A percentile compares a stretch with the other conserved stretches of the same genome.
These are phyloP conservation scores for Pseudopleuronectes americanus DNA, from an alignment of 2,797 vertebrate genomes.

Conservation along the genomic window DNA sequence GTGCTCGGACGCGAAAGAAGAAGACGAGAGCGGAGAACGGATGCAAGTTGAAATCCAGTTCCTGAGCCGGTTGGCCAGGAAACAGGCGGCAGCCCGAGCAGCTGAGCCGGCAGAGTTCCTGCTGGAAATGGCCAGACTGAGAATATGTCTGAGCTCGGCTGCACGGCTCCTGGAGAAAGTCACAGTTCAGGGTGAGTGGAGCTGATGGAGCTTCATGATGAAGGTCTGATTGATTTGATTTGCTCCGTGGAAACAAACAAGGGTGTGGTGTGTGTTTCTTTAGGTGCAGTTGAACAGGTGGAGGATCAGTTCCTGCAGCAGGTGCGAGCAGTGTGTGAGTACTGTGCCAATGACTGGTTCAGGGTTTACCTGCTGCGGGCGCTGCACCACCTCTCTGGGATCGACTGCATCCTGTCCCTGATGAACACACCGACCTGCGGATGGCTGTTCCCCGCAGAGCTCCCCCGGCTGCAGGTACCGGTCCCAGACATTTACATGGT, in stretches of 20 bases:
- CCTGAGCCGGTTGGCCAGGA: slow-evolving; percentile 73
- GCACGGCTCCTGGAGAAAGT: slow-evolving; percentile 61
- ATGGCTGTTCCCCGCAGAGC: slow-evolving; percentile 77
- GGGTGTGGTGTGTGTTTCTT: background rate
- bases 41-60: slow-evolving; percentile 57
- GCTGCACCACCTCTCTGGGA: slow-evolving; percentile 59
- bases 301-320: slow-evolving; percentile 62
- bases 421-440: slow-evolving; percentile 58
- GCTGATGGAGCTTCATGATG: too few relatives aligned
- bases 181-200: slow-evolving; percentile 37
- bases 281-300: background rate
- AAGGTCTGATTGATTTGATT: background rate
- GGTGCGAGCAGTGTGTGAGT: slow-evolving; percentile 74
- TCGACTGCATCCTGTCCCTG: slow-evolving; percentile 67
- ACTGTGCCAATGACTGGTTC: slow-evolving; percentile 75
- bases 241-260: background rate
- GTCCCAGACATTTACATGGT: background rate
- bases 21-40: slow-evolving; percentile 12
- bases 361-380: slow-evolving; percentile 80
- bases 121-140: slow-evolving; percentile 71
- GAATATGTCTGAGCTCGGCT: slow-evolving; percentile 69
- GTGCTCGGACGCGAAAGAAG: slow-evolving; percentile 43
- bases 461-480: slow-evolving; percentile 74
- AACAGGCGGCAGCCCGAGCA: slow-evolving; percentile 58
- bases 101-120: slow-evolving; percentile 79